These are phyloP conservation scores for Thamnophis sirtalis DNA, from an alignment of 2,113 vertebrate genomes.

Conservation along the genomic window DNA sequence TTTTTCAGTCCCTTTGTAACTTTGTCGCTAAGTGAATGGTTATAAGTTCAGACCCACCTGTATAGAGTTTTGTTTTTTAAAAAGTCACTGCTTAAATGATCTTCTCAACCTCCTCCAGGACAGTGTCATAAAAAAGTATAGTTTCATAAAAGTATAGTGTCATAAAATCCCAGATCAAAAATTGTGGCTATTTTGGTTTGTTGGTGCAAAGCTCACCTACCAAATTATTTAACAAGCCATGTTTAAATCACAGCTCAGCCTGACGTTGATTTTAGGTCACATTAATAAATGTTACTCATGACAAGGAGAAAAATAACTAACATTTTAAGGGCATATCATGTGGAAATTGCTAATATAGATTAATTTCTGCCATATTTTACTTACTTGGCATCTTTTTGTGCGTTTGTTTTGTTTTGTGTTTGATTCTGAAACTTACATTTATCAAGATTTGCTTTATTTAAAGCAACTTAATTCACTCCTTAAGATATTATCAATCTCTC, in stretches of 20 bases:
- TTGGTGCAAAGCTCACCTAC: neutral
- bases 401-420: neutral
- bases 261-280: neutral
- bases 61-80: neutral
- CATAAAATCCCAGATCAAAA: neutral
- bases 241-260: neutral
- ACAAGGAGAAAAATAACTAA: neutral
- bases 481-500: neutral
- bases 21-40: neutral
- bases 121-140: neutral
- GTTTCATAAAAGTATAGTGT: neutral
- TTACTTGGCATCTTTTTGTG: neutral
- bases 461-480: neutral
- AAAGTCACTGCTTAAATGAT: neutral
- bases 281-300: neutral
- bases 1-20: too few relatives aligned
- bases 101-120: neutral
- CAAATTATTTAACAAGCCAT: neutral
- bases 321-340: neutral
- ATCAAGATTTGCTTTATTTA: neutral
- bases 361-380: neutral
- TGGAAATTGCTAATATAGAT: neutral
- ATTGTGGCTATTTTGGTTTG: neutral
- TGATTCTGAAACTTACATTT: neutral
- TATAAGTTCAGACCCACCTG: neutral